Evolutionary conservation across 2,888 invertebrate species (phyloP), one percentile per base, ranked within the genome.

Genomic region (Rhimphoctona megacephalus): DNA sequence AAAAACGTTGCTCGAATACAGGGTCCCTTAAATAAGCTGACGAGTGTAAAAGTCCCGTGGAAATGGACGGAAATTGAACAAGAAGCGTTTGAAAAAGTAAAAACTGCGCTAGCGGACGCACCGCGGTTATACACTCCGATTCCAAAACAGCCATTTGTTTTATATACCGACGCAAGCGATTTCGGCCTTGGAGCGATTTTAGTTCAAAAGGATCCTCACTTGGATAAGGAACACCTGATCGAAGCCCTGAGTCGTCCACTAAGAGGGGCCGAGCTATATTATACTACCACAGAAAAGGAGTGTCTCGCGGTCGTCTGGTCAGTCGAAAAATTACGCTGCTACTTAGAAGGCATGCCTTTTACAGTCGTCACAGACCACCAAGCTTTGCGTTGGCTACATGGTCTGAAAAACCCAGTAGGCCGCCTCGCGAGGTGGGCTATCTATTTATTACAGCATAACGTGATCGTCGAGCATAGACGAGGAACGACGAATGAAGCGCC

Each of bases 161-260:
- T 83, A 4, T 85, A 87, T 39, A 87, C 87, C 2, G 88, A 88
- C 36, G 82, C 85, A 2, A 88, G 86, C 36, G 87, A 87, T 22
- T 87, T 87, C 36, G 85, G 82, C 1, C 64, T 87, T 54, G 79
- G 87, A n/a, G 85, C 82, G 43, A 85, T 87, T 2, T 64, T 85
- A 1, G 83, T 79, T 36, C 85, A 85, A 49, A 43, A 54, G 19
- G 81, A 81, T 54, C 72, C 81, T 0, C 46, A 61, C 30, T 49
- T 72, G 1, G 67, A 69, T n/a, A 57, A 77, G 64, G 85, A 85
- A 77, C 52, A 39, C 17, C 43, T 83, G 22, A 61, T 83, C 9
- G 67, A 67, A 67, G 67, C 33, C n/a, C 39, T 67, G 11, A 74
- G 61, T 52, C 57, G 84, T 69, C 70, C 66, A 64, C 22, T 79